phyloP scores from a whole-genome alignment of 1,140 invertebrate species.

The Zelostemma sp. region DNA sequence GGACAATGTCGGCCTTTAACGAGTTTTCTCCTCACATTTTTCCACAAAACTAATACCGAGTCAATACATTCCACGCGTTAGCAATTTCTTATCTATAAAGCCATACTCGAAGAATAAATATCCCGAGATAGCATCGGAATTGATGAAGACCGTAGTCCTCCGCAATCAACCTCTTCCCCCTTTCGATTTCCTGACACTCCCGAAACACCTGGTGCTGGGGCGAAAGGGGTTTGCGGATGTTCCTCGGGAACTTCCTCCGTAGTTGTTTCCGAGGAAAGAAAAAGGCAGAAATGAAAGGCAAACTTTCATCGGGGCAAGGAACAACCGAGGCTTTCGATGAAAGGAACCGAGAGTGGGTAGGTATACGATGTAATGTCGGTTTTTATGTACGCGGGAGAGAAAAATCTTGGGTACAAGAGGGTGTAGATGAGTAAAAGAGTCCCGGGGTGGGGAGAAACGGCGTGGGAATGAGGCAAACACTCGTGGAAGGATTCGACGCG shows the following conservation, averaged over 20 bases:
- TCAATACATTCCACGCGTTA: no score
- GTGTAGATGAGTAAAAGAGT: conserved; percentile 33
- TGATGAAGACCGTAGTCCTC: background rate
- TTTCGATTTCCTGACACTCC: conserved; percentile 31
- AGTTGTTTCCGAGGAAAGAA: conserved; percentile 26
- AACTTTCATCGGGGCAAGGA: conserved; percentile 28
- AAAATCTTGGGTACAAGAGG: conserved; percentile 16
- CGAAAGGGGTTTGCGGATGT: conserved; percentile 11
- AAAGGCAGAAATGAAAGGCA: conserved; percentile 30
- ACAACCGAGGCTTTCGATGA: conserved; percentile 27
- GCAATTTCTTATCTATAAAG: no score
- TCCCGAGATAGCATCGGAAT: background rate
- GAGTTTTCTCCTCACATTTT: conserved; percentile 17
- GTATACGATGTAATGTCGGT: conserved; percentile 16
- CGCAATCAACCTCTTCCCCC: conserved; percentile 4
- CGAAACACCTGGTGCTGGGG: conserved; percentile 29
- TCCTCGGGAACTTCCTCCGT: conserved; percentile 23
- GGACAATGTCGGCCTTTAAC: conserved; percentile 29
- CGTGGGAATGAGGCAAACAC: conserved; percentile 46
- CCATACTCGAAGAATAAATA: no score
- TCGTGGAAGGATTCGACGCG: conserved; percentile 36
- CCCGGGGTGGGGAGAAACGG: conserved; percentile 12
- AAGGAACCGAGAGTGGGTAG: conserved; percentile 23
- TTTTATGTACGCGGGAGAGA: conserved; percentile 26
- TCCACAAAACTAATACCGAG: no score